These are phyloP conservation scores for Eupeodes luniger DNA, from an alignment of 2,888 invertebrate genomes.

Conservation along the genomic window DNA sequence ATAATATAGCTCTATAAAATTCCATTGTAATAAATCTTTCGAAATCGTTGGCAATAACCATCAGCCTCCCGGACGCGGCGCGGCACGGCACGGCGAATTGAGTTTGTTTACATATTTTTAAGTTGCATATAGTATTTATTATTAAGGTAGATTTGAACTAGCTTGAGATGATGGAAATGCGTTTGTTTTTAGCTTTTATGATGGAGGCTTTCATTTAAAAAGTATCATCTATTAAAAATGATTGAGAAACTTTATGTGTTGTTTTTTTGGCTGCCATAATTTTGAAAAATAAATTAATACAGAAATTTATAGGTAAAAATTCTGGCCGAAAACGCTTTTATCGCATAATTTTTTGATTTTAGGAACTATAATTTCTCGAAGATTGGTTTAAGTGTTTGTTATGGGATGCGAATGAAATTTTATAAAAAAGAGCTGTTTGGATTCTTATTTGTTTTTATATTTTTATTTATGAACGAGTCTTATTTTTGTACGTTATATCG, in stretches of 20 bases:
- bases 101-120: conserved; percentile 62
- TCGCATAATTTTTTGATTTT: conserved; percentile 22
- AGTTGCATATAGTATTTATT: conserved; percentile 1
- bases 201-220: neutral
- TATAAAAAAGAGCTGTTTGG: neutral
- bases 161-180: conserved; percentile 8
- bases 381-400: neutral
- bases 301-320: neutral
- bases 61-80: conserved; percentile 53
- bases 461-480: too few relatives aligned
- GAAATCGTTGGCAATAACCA: conserved; percentile 70
- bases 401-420: neutral
- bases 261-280: conserved; percentile 8
- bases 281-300: conserved; percentile 11
- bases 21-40: conserved; percentile 64
- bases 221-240: conserved; percentile 9
- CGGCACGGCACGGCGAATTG: conserved; percentile 28
- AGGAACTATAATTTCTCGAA: neutral
- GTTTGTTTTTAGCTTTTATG: neutral
- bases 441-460: neutral
- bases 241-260: conserved; percentile 31
- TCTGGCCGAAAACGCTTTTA: neutral
- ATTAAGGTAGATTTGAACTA: neutral
- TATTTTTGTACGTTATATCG: too few relatives aligned
- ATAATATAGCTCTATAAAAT: conserved; percentile 41